These are phyloP conservation scores for Nezara viridula DNA, from an alignment of 2,888 invertebrate species.

Conservation along the genomic window DNA sequence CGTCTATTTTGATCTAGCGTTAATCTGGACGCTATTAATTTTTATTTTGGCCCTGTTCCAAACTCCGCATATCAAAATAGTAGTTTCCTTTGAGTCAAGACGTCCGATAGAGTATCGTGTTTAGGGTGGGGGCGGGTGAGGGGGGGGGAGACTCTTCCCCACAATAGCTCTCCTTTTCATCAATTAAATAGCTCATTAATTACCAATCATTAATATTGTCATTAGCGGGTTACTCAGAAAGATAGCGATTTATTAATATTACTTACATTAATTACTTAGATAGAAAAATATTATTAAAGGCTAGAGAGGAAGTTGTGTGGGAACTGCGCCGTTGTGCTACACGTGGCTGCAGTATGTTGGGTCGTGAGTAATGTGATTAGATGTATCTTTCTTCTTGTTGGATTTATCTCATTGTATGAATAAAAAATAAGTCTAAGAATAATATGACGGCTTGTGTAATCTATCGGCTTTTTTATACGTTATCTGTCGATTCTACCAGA, in stretches of 20 bases:
- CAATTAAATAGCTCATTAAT: background rate
- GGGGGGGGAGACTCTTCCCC: background rate
- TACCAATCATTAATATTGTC: background rate
- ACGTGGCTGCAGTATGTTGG: constrained; percentile 36
- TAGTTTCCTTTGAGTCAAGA: constrained; percentile 2
- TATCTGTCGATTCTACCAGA: background rate
- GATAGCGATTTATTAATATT: background rate
- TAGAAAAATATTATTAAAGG: background rate
- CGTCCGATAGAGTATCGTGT: background rate
- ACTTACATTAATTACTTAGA: background rate
- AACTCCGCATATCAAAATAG: constrained; percentile 32
- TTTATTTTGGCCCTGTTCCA: background rate
- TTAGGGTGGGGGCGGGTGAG: background rate
- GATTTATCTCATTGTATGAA: constrained; percentile 38
- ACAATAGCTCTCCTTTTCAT: background rate
- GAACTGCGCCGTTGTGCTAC: background rate
- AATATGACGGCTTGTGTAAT: constrained; percentile 26
- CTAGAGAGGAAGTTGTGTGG: constrained; percentile 18
- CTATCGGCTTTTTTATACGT: background rate
- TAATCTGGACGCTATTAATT: constrained; percentile 11
- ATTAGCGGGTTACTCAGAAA: background rate
- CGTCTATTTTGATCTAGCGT: constrained; percentile 28
- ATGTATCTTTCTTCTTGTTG: constrained; percentile 40
- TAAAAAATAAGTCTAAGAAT: constrained; percentile 39
- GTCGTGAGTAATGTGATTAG: constrained; percentile 34